A percentile compares a stretch with the other conserved stretches of the same genome.
Evolutionary conservation across 2,888 invertebrate genomes (phyloP).

Genomic region (Noctua janthe): DNA sequence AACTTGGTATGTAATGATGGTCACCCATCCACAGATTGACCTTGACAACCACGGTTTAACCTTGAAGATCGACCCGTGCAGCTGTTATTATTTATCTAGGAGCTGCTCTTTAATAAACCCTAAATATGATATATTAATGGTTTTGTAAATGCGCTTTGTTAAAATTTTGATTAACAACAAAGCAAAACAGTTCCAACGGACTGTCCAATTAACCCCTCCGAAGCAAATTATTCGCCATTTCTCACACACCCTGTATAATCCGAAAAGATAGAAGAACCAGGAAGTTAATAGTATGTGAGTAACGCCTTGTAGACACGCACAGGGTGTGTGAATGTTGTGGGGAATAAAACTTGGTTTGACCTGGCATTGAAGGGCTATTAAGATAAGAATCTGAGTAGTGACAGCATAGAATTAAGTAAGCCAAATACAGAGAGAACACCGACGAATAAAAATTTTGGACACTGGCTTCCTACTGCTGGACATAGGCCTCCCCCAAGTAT

Average conservation of each 20-base stretch:
- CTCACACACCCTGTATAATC: conserved; percentile 37
- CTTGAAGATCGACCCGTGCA: too few relatives aligned
- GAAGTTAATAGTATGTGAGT: conserved; percentile 51
- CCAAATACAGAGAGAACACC: not conserved
- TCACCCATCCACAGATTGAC: too few relatives aligned
- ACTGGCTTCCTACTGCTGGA: too few relatives aligned
- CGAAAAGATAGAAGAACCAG: conserved; percentile 41
- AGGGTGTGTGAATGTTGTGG: conserved; percentile 41
- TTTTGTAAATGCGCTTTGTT: not conserved
- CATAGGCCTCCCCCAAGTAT: too few relatives aligned
- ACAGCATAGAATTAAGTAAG: not conserved
- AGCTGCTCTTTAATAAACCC: too few relatives aligned
- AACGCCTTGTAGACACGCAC: conserved; percentile 47
- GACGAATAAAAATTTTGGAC: too few relatives aligned
- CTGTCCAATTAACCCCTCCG: conserved; percentile 16
- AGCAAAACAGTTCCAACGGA: conserved; percentile 9
- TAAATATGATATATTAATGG: not conserved
- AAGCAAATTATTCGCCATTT: conserved; percentile 26
- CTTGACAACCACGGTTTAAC: too few relatives aligned
- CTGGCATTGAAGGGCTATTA: conserved; percentile 12
- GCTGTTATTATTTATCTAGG: too few relatives aligned
- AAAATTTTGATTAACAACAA: not conserved
- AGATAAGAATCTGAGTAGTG: conserved; percentile 22
- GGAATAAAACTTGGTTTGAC: conserved; percentile 28
- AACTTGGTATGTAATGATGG: too few relatives aligned